Conservation (phyloP, 2,113 vertebrate genomes). For the Hassar affinis region DNA sequence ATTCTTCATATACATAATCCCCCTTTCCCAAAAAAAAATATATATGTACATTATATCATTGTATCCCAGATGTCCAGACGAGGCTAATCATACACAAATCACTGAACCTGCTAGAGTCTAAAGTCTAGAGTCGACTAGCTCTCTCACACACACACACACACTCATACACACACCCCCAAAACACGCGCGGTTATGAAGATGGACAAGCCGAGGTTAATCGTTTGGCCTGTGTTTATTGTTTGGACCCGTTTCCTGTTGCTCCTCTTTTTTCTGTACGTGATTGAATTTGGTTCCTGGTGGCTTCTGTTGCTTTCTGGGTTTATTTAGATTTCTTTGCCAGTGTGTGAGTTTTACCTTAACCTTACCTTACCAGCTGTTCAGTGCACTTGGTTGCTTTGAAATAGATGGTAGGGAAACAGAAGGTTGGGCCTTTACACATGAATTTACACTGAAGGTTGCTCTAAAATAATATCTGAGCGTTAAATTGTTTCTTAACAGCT, state of each 20-base stretch:
- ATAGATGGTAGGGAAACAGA: neutral
- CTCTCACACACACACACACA: neutral
- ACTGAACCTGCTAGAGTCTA: neutral
- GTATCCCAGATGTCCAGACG: neutral
- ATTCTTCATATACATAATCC: constrained; percentile 38
- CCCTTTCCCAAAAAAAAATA: constrained; percentile 11
- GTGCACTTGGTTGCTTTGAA: neutral
- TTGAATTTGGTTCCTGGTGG: neutral
- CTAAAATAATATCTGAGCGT: neutral
- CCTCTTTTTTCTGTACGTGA: neutral
- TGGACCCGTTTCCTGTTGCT: neutral
- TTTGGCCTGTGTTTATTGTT: constrained; percentile 2
- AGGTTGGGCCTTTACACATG: neutral
- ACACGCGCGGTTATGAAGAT: neutral
- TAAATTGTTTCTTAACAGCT: neutral
- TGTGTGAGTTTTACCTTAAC: too few species aligned
- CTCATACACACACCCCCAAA: neutral
- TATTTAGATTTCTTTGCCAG: too few species aligned
- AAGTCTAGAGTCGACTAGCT: neutral
- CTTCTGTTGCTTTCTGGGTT: neutral
- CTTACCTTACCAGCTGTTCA: neutral
- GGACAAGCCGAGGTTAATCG: constrained; percentile 3
- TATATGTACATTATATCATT: neutral
- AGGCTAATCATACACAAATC: constrained; percentile 22
- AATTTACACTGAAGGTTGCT: neutral